These are phyloP conservation scores for Eutolmus rufibarbis DNA, from an alignment of 2,888 invertebrate species.

Conservation along the genomic window DNA sequence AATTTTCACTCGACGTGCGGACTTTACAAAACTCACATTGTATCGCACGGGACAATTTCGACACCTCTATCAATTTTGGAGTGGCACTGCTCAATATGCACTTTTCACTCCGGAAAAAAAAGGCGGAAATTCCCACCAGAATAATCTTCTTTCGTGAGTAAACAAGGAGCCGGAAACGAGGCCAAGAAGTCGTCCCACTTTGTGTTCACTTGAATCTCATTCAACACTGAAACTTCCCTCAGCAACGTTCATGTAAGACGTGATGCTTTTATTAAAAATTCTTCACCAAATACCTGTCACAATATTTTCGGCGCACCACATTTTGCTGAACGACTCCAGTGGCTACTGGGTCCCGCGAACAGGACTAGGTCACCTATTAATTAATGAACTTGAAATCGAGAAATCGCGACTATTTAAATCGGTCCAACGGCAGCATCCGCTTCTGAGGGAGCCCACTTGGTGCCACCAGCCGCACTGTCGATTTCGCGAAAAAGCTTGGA, in stretches of 20 bases:
- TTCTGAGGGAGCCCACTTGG: background rate
- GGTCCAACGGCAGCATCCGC: background rate
- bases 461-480: background rate
- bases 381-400: background rate
- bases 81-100: background rate
- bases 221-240: background rate
- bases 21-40: background rate
- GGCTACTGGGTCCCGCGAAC: background rate
- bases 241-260: background rate
- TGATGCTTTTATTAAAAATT: background rate
- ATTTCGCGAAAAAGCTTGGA: background rate
- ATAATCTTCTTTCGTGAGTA: background rate
- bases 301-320: background rate
- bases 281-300: background rate
- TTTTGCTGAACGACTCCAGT: background rate
- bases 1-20: background rate
- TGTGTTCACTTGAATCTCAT: background rate
- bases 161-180: background rate
- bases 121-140: background rate
- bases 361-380: background rate
- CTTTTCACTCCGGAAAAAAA: background rate
- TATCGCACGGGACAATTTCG: background rate
- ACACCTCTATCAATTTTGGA: background rate
- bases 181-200: background rate
- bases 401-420: background rate